Evolutionary conservation across 2,888 invertebrate species (phyloP).

Genomic region (Synergus gifuensis): DNA sequence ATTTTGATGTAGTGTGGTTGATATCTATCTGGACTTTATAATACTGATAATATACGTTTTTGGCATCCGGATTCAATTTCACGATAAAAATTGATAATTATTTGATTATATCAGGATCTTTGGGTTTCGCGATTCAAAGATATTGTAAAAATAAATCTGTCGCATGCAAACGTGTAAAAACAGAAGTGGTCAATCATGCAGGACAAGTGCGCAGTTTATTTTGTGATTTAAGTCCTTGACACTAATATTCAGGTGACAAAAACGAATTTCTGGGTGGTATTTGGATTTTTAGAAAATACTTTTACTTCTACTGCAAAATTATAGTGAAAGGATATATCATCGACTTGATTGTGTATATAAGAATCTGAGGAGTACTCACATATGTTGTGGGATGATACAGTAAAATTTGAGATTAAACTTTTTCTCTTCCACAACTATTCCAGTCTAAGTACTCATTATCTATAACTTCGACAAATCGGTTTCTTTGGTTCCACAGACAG

Average conservation of each 20-base stretch:
- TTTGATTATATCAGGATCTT: background rate
- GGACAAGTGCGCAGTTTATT: background rate
- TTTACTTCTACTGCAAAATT: too few relatives aligned
- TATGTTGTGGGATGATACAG: background rate
- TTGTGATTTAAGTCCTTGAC: conserved; percentile 7
- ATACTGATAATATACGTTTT: background rate
- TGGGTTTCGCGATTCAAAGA: background rate
- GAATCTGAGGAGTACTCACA: background rate
- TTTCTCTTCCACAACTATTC: background rate
- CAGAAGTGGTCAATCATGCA: background rate
- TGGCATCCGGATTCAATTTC: too few relatives aligned
- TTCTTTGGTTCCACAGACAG: too few relatives aligned
- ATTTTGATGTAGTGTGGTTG: background rate
- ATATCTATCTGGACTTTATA: background rate
- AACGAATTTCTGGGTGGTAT: background rate
- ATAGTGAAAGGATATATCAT: background rate
- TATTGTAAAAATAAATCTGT: background rate
- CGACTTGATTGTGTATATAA: too few relatives aligned
- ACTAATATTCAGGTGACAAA: background rate
- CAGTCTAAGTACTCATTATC: too few relatives aligned
- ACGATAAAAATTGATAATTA: background rate
- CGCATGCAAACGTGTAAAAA: background rate
- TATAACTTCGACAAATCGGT: background rate
- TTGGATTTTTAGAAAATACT: too few relatives aligned
- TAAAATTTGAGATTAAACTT: background rate